phyloP scores from a whole-genome alignment of 2,113 vertebrate species.

The Apodemus sylvaticus region DNA sequence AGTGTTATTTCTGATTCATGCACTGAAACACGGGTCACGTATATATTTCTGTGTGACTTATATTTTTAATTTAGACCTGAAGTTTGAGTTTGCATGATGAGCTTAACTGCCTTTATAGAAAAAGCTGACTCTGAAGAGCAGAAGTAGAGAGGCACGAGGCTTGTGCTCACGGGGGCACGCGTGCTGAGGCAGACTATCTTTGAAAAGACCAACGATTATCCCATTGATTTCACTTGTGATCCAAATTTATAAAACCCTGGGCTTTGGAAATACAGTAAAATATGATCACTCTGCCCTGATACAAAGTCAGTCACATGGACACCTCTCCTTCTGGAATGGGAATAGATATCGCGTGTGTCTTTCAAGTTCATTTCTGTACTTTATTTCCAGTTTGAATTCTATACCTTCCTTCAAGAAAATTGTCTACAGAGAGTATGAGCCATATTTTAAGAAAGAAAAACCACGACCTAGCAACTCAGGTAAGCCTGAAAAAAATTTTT shows the following conservation, averaged over 20 bases:
- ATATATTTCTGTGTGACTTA: background rate
- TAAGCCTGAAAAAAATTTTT: conserved; percentile 80
- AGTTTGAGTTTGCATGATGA: background rate
- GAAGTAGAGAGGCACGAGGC: background rate
- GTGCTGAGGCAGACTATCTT: background rate
- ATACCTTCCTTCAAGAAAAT: conserved; percentile 91
- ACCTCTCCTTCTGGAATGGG: background rate
- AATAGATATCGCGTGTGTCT: background rate
- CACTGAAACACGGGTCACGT: background rate
- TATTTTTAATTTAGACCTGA: conserved; percentile 24
- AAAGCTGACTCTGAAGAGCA: background rate
- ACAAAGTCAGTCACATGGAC: background rate
- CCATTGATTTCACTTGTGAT: background rate
- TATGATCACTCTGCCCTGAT: background rate
- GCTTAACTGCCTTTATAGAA: conserved; percentile 6
- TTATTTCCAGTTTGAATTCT: conserved; percentile 78
- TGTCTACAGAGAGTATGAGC: conserved; percentile 94
- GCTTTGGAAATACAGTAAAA: background rate
- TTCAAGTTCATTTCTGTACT: conserved; percentile 57
- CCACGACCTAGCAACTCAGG: conserved; percentile 88
- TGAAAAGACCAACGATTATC: background rate
- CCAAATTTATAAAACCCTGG: background rate
- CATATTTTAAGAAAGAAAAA: conserved; percentile 90
- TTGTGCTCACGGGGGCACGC: background rate
- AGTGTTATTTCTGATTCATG: background rate